Base-by-base conservation (phyloP, 1,140 invertebrate genomes). In the Chrysomallon squamiferum region DNA sequence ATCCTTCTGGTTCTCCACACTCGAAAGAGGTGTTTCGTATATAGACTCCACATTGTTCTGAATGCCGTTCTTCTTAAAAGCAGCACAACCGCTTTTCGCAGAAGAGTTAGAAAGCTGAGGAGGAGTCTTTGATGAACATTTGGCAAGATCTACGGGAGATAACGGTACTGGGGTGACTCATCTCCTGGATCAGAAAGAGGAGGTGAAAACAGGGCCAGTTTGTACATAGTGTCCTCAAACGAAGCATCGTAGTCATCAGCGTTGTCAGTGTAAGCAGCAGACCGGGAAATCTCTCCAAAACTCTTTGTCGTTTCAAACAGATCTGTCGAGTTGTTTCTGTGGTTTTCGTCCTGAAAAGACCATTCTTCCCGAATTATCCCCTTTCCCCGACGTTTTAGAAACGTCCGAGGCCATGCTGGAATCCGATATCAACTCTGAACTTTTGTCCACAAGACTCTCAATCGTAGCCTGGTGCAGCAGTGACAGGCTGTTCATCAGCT, bases 401-500 rank as follows among this genome's bases (percentile, higher is more conserved):
- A 15, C 15, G 35, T 38, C 35, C 15, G 35, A 38, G 15, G 35
- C 15, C 6, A 38, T 38, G 35, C 35, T 15, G 5, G 35, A 5
- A 38, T 38, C 35, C 5, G 35, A 38, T 5, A 15, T 5, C 15
- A 38, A 38, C 5, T 38, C 35, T 38, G 35, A 30, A 43, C 33
- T 27, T 18, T 57, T 43, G 18, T 74, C 72, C 22, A 68, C 76
- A 9, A 83, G 65, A 65, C 74, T 80, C 25, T 77, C 79, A 45
- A 83, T 49, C 7, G 81, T 83, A 3, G 81, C 81, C 74, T 81
- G 73, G 71, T 83, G 81, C 6, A 83, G 61, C 6, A 79, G 61
- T 27, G 78, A 79, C 58, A 83, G 62, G 62, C 76, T 78, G 43
- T 73, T 75, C 68, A 81, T 76, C 30, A 79, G 50, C 58, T 78